A percentile compares a stretch with the other conserved stretches of the same genome.
These are phyloP conservation scores for Sphaeramia orbicularis DNA, from an alignment of 2,797 vertebrate genomes.

Conservation along the genomic window DNA sequence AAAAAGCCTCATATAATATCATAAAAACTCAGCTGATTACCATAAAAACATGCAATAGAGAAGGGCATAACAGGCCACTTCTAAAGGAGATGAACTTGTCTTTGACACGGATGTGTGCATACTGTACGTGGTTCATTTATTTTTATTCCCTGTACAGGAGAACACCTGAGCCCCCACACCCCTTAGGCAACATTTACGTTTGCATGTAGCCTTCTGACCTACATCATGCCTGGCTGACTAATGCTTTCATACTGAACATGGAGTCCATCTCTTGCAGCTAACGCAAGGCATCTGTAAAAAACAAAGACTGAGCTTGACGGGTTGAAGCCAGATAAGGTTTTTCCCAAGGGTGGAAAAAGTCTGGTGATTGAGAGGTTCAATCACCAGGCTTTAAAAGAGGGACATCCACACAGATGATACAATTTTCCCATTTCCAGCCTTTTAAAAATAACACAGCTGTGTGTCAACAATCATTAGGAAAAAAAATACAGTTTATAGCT, in stretches of 20 bases:
- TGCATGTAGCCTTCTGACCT: constrained; percentile 44
- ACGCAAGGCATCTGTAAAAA: neutral
- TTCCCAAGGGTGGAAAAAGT: constrained; percentile 3
- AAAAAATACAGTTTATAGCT: neutral
- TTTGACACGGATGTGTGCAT: neutral
- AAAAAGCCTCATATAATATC: too few species aligned
- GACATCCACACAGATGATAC: constrained; percentile 8
- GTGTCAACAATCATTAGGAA: neutral
- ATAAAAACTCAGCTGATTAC: too few species aligned
- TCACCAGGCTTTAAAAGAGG: constrained; percentile 9
- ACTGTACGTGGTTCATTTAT: neutral
- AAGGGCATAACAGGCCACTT: too few species aligned
- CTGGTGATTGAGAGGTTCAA: constrained; percentile 25
- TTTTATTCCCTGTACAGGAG: neutral
- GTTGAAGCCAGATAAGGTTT: constrained; percentile 10
- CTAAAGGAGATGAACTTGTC: neutral
- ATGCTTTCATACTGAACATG: constrained; percentile 14
- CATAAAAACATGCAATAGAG: too few species aligned
- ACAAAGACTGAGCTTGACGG: constrained; percentile 23
- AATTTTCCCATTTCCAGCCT: neutral
- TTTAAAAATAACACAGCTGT: constrained; percentile 4
- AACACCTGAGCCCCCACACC: constrained; percentile 46
- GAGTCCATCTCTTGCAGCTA: constrained; percentile 27
- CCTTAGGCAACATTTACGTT: constrained; percentile 13
- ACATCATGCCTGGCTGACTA: constrained; percentile 48